phyloP scores from a whole-genome alignment of 1,140 invertebrate species.

The Scaptomyza pallida region DNA sequence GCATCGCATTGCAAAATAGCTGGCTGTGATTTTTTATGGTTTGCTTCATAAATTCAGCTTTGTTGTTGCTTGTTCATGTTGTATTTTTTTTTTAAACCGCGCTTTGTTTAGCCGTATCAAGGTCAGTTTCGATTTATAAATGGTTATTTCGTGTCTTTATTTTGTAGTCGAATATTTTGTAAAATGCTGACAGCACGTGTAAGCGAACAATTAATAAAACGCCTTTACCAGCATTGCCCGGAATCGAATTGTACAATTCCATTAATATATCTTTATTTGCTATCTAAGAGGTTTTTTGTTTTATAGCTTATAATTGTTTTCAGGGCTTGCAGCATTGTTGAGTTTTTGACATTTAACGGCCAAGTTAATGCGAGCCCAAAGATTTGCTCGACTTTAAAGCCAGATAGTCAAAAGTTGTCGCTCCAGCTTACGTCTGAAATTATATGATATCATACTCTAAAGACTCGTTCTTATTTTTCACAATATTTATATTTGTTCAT shows the following conservation, averaged over 20 bases:
- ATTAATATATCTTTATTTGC: background rate
- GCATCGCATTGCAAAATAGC: conserved; percentile 47
- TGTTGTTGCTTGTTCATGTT: conserved; percentile 14
- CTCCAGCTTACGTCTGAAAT: background rate
- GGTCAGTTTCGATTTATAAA: conserved; percentile 68
- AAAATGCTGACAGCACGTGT: conserved; percentile 58
- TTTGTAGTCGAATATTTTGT: conserved; percentile 6
- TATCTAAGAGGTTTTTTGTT: background rate
- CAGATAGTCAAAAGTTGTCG: conserved; percentile 12
- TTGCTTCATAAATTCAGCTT: conserved; percentile 28
- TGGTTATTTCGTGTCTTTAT: conserved; percentile 29
- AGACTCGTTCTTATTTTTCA: background rate
- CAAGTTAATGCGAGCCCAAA: background rate
- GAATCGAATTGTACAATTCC: conserved; percentile 2
- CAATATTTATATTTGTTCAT: background rate
- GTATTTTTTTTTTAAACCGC: conserved; percentile 12
- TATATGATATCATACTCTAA: background rate
- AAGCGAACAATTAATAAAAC: conserved; percentile 45
- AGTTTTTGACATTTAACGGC: conserved; percentile 11
- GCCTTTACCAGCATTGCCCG: conserved; percentile 16
- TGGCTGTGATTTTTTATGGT: conserved; percentile 16
- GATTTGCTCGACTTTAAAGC: conserved; percentile 1
- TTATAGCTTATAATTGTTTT: background rate
- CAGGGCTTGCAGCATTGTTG: background rate
- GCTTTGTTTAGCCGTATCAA: conserved; percentile 65